Evolutionary conservation across 2,113 vertebrate species (phyloP).

Genomic region (Micronycteris hirsuta): DNA sequence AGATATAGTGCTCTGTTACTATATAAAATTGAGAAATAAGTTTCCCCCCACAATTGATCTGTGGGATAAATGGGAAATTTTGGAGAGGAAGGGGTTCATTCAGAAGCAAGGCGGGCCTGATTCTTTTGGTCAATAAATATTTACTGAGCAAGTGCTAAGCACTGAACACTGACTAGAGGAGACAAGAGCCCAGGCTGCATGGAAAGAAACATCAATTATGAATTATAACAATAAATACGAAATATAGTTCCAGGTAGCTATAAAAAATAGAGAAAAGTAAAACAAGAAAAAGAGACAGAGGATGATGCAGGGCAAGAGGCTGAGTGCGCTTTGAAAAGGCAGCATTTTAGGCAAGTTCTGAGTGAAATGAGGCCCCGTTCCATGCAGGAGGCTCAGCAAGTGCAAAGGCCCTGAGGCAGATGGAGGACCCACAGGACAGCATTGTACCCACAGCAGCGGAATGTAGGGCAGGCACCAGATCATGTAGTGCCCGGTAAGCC

Average conservation of each 20-base stretch:
- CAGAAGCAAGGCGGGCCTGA: neutral
- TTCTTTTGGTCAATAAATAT: neutral
- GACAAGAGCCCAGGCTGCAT: neutral
- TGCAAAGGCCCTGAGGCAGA: neutral
- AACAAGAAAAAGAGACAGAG: neutral
- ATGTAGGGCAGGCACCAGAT: neutral
- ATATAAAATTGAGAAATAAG: neutral
- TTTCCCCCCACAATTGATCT: neutral
- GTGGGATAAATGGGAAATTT: neutral
- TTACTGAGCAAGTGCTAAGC: neutral
- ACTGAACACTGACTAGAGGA: neutral
- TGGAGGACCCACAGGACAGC: neutral
- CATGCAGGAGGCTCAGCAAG: neutral
- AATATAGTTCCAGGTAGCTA: neutral
- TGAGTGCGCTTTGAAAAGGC: neutral
- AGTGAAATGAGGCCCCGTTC: neutral
- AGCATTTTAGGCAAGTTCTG: neutral
- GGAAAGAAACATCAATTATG: neutral
- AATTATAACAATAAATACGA: neutral
- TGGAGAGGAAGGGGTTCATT: neutral
- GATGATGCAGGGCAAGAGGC: too few relatives aligned
- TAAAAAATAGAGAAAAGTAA: neutral
- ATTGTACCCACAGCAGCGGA: rapidly evolving
- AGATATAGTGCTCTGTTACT: neutral
- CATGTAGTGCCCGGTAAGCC: rapidly evolving